Percentiles rank a stretch among this genome's conserved stretches.
These are phyloP conservation scores for Cirrhinus molitorella DNA, from an alignment of 2,797 vertebrate genomes.

Conservation along the genomic window DNA sequence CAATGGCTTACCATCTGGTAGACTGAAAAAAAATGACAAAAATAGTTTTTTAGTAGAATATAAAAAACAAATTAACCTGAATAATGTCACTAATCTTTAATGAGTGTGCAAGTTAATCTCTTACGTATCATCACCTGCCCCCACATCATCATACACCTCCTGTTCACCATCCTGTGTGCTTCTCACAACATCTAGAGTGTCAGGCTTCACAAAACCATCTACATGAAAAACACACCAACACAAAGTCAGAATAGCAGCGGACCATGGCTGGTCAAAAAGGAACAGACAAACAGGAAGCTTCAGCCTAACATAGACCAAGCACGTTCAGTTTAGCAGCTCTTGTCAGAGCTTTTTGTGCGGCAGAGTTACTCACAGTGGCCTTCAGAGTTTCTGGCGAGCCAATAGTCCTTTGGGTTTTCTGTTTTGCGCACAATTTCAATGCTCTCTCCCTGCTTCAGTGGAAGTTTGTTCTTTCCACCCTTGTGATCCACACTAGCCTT, in stretches of 20 bases:
- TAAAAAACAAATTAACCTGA: not conserved
- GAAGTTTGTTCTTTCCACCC: conserved; percentile 86
- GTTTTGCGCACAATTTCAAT: conserved; percentile 89
- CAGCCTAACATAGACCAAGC: not conserved
- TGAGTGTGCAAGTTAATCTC: not conserved
- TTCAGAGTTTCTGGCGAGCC: conserved; percentile 61
- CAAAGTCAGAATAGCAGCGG: not conserved
- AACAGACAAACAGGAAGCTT: not conserved
- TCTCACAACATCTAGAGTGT: conserved; percentile 1
- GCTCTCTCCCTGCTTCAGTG: conserved; percentile 84
- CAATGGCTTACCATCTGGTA: conserved; percentile 19
- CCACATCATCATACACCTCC: conserved; percentile 42
- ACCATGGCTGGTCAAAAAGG: too few relatives aligned
- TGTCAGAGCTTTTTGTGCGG: too few relatives aligned
- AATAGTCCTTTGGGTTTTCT: conserved; percentile 91
- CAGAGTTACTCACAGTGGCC: conserved; percentile 43
- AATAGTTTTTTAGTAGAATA: not conserved
- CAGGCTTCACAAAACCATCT: conserved; percentile 53
- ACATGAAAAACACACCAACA: conserved; percentile 1
- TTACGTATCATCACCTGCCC: not conserved
- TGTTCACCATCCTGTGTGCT: not conserved
- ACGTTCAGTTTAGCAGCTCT: not conserved
- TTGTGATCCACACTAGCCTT: conserved; percentile 79
- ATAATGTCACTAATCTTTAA: not conserved
- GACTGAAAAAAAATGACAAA: not conserved